Base-by-base conservation (phyloP, 1,140 invertebrate species). In the Tetramorium parvispinum region DNA sequence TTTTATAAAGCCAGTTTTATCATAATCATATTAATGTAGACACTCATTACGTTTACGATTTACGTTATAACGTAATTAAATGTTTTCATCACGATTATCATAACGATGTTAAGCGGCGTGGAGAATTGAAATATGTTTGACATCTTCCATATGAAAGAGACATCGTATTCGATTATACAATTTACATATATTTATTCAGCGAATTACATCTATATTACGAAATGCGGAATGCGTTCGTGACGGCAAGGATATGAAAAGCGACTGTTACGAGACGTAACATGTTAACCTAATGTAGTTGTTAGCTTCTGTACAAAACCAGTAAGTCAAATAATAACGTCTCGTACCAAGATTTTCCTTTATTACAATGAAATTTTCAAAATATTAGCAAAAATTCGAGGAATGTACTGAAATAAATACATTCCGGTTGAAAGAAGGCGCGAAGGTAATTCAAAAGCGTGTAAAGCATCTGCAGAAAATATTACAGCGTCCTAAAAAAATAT, bases 181-280 rank as follows among this genome's bases (percentile, higher is more conserved):
- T 83, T 75, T 83, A 46, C 79, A 83, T 83, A 73, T 59, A 73
- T 59, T 83, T 83, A 59, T 83, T 83, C 68, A 75, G 24, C 57
- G 40, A 83, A 83, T 75, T 75, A 75, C 73, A 75, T 75, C 40
- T 73, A 73, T 73, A 73, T 82, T 82, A 59, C 24, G 66, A 57
- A 55, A 46, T 40, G 66, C 24, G 57, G n/a, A 63, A 37, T 21
- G 66, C 24, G 24, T n/a, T 16, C 37, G 66, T 57, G 51, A 40
- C 18, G 49, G 37, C 78, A 46, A 43, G n/a, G 46, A 21, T 46
- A 55, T 57, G 78, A 71, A 81, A 81, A 81, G 78, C 63, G 63
- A n/a, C 78, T 81, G 65, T 81, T 51, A 81, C 78, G 49, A 70
- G 49, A 55, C 16, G 37, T 81, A 71, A 81, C 65, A 70, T 55